Conservation (phyloP, 2,888 invertebrate species). For the Digitonthophagus gazella region DNA sequence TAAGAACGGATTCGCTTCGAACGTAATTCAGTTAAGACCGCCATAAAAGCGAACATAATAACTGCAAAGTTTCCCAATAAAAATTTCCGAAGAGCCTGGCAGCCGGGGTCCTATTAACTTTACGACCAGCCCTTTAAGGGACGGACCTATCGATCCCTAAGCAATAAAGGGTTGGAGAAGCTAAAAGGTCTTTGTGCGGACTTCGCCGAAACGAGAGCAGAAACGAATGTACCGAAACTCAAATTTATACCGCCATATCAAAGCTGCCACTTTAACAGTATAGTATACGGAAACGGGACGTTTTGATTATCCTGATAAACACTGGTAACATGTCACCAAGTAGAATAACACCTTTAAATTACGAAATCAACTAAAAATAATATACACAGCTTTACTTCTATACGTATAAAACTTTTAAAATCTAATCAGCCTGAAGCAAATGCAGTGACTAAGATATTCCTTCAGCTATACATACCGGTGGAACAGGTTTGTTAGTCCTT, state of each 20-base stretch:
- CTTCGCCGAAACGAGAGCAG: neutral
- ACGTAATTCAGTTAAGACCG: neutral
- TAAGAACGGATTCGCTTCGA: neutral
- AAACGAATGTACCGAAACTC: neutral
- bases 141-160: neutral
- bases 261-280: neutral
- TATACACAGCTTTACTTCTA: too few relatives aligned
- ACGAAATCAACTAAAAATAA: neutral
- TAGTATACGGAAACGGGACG: neutral
- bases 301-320: neutral
- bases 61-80: neutral
- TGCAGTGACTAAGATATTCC: neutral
- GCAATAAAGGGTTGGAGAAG: neutral
- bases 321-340: neutral
- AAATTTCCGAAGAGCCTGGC: neutral
- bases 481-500: neutral
- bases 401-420: neutral
- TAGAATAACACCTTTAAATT: neutral
- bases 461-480: neutral
- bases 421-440: neutral
- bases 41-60: neutral
- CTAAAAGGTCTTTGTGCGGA: neutral
- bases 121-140: neutral
- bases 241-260: neutral
- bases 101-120: neutral